Evolutionary conservation across 2,888 invertebrate genomes (phyloP), one percentile per base, ranked within the genome.

Genomic region (Sipha maydis): DNA sequence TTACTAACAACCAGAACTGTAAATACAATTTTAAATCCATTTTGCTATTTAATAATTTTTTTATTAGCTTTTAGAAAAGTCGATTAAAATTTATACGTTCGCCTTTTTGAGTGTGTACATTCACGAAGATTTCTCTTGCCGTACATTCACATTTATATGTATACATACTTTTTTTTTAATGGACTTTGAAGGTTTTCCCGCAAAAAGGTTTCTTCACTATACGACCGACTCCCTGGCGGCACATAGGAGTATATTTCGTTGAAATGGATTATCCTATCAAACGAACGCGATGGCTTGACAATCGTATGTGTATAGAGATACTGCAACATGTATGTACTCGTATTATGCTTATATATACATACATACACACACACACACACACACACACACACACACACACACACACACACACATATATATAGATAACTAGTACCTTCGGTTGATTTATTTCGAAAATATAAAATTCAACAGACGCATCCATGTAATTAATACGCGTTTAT

Each of bases 231-330:
- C 83, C 83, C 83, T 75, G 83, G 83, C 56, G 83, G 83, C 73
- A 56, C 56, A 75, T 56, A n/a, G 83, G 34, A 73, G 73, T 83
- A 75, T 83, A 75, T 83, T 83, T 56, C 34, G 73, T 56, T 34
- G 83, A 75, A 83, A 83, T 75, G 83, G 83, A 83, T 83, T 83
- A 83, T 75, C 82, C 82, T 82, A 82, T 82, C 82, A 83, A 83
- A 83, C 75, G 73, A 73, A 83, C 73, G 38, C 75, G 83, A 34
- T 83, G 19, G 83, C 73, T 83, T 56, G 83, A 83, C 83, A 83
- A 83, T 83, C 54, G 83, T 73, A 83, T 31, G 28, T 31, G 69
- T 48, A 48, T 17, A 73, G n/a, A 34, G 19, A 83, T 83, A 4
- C 4, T 54, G 83, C 54, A 34, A 83, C 73, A 31, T 56, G 48